Base-by-base conservation (phyloP, 2,113 vertebrate species). In the Origma solitaria region DNA sequence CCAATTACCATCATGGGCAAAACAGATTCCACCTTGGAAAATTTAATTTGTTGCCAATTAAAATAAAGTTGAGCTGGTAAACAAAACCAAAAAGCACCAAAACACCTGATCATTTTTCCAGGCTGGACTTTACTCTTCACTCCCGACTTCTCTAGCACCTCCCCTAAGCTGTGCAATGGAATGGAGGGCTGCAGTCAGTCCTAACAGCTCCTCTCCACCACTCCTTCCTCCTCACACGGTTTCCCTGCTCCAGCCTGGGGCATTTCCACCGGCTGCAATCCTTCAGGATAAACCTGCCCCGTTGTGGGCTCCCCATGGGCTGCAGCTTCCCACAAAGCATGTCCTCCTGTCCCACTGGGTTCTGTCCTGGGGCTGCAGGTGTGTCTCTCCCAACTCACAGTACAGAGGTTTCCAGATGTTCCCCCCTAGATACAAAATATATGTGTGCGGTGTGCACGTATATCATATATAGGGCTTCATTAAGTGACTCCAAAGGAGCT, bases 361-460 rank as follows among this genome's bases (percentile, higher is more conserved):
- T 50, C 33, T 54, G 56, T 58, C 11, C n/a, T 33, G 31, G 40
- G 27, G 27, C 35, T 27, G 8, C 47, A 38, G 35, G 18, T 14
- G 23, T 1, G 1, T 62, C 15, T 42, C n/a, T 65, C n/a, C 56
- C 6, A 12, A 10, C 17, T 18, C 28, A 4, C 3, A 0, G 10
- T 24, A 40, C 8, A 31, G 31, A 37, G 13, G 33, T 49, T 89
- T 65, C 16, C 28, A 57, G 38, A 44, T 31, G 30, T 37, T 57
- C 33, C 8, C 8, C 11, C 13, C 17, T 18, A 11, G 19, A 10
- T 7, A 19, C 42, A 31, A 79, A 66, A 78, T 13, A 33, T 1
- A 25, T 17, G 15, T 35, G 16, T 65, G 44, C 13, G 6, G 6
- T 13, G 13, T 61, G 45, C 8, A 7, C 0, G 0, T 28, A 2